Percentiles rank a stretch among this genome's conserved stretches.
Conservation (phyloP, 2,888 invertebrate genomes). For the Lathronympha strigana region DNA sequence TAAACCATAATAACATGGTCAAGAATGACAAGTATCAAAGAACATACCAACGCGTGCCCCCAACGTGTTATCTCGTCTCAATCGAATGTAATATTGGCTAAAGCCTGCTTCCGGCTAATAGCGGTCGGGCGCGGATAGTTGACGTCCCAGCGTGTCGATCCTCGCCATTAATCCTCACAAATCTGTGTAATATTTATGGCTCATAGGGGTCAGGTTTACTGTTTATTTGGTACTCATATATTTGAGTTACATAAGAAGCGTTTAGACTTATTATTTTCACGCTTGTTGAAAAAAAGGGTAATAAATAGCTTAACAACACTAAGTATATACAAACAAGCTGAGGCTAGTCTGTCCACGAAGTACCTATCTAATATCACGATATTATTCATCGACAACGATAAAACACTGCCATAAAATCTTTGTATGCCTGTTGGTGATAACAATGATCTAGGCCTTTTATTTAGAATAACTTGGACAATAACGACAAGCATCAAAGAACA, state of each 20-base stretch:
- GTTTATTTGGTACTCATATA: neutral
- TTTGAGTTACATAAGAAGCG: neutral
- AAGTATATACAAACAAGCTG: no score
- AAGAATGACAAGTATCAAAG: neutral
- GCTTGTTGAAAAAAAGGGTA: no score
- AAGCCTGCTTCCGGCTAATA: neutral
- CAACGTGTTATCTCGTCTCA: neutral
- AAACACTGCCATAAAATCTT: neutral
- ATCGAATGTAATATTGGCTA: slow-evolving; percentile 5
- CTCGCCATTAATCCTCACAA: slow-evolving; percentile 8
- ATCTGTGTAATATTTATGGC: neutral
- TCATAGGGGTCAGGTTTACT: slow-evolving; percentile 1
- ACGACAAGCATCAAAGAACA: neutral
- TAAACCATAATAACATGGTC: neutral
- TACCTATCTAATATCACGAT: no score
- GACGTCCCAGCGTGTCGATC: slow-evolving; percentile 4
- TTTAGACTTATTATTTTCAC: no score
- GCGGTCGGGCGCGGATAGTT: neutral
- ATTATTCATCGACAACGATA: no score
- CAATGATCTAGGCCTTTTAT: neutral
- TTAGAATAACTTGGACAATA: neutral
- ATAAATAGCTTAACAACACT: no score
- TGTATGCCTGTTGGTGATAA: neutral
- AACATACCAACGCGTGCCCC: neutral
- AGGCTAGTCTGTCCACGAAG: no score